Evolutionary conservation across 2,797 vertebrate species (phyloP).

Genomic region (Sebastolobus alascanus): DNA sequence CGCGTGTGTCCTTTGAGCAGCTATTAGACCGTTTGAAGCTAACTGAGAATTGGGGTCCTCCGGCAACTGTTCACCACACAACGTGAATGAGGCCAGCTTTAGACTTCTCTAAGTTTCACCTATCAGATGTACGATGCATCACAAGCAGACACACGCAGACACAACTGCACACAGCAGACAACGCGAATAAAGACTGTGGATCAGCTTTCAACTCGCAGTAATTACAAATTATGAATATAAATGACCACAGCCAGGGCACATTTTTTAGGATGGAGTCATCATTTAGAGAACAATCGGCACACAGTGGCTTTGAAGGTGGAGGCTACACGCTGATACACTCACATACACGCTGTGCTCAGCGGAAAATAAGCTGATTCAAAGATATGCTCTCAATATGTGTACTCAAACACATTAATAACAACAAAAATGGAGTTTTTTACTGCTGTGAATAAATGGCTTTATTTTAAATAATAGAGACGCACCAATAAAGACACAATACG

Average conservation of each 20-base stretch:
- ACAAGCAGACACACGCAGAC: slow-evolving; percentile 22
- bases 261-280: slow-evolving; percentile 48
- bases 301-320: slow-evolving; percentile 32
- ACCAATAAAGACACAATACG: slow-evolving; percentile 2
- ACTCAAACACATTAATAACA: slow-evolving; percentile 5
- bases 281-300: slow-evolving; percentile 61
- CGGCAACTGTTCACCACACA: slow-evolving; percentile 51
- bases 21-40: slow-evolving; percentile 67
- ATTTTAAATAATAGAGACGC: slow-evolving; percentile 30
- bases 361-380: slow-evolving; percentile 37
- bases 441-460: slow-evolving; percentile 1
- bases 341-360: neutral
- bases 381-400: slow-evolving; percentile 24
- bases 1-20: slow-evolving; percentile 52
- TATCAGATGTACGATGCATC: slow-evolving; percentile 35
- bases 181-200: slow-evolving; percentile 12
- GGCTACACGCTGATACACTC: slow-evolving; percentile 14
- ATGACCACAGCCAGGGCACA: slow-evolving; percentile 44
- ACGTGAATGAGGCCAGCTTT: slow-evolving; percentile 43
- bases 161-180: neutral
- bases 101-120: slow-evolving; percentile 20
- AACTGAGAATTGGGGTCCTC: slow-evolving; percentile 49
- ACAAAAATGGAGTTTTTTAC: slow-evolving; percentile 16
- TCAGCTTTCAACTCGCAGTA: slow-evolving; percentile 54
- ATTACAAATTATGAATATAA: slow-evolving; percentile 72